A percentile compares a stretch with the other conserved stretches of the same genome.
Evolutionary conservation across 2,888 invertebrate genomes (phyloP).

Genomic region (Anoncus sp.): DNA sequence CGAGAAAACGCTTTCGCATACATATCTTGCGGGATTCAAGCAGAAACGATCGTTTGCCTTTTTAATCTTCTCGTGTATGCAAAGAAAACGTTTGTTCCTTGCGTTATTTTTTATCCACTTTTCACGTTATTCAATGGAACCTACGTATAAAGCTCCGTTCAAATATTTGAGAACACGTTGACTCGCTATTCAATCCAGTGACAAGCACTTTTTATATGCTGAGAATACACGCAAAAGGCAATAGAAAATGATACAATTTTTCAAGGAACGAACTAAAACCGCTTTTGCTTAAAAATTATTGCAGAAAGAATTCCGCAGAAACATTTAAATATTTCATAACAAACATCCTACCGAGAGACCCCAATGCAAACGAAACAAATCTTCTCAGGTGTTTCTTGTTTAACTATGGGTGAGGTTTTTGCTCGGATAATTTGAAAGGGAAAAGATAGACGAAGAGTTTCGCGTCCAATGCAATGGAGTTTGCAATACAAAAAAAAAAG

Average conservation of each 20-base stretch:
- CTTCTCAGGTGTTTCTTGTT: background rate
- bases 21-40: constrained; percentile 49
- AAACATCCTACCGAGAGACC: no score
- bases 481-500: background rate
- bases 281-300: no score
- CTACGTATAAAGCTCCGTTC: constrained; percentile 12
- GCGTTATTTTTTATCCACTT: constrained; percentile 52
- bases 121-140: constrained; percentile 43
- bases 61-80: constrained; percentile 80
- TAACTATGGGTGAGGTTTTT: background rate
- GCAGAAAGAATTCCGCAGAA: no score
- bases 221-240: background rate
- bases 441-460: constrained; percentile 9
- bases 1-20: constrained; percentile 46
- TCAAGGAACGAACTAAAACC: background rate
- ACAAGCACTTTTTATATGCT: background rate
- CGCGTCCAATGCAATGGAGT: constrained; percentile 11
- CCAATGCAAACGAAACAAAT: no score
- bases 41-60: constrained; percentile 78
- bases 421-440: constrained; percentile 25
- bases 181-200: constrained; percentile 17
- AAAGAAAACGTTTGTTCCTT: constrained; percentile 80
- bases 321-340: no score
- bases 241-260: background rate
- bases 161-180: constrained; percentile 46